phyloP scores from a whole-genome alignment of 2,888 invertebrate genomes.

The Agrilus biguttatus region DNA sequence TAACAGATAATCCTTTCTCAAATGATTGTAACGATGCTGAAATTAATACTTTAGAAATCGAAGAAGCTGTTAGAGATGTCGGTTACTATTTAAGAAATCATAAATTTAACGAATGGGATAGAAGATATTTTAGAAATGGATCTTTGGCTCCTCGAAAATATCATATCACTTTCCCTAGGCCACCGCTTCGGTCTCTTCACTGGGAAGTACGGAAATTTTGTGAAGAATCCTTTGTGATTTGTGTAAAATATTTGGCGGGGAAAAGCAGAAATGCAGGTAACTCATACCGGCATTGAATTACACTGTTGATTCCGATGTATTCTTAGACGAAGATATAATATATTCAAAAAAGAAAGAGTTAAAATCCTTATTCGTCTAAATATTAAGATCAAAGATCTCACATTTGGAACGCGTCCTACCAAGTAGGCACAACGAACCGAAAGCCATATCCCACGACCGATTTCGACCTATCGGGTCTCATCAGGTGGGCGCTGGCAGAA shows the following conservation, averaged over 20 bases:
- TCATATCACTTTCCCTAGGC: constrained; percentile 37
- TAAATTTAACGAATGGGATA: constrained; percentile 51
- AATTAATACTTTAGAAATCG: constrained; percentile 23
- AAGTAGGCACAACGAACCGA: too few species aligned
- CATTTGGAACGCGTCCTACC: too few species aligned
- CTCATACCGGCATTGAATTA: too few species aligned
- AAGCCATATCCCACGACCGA: too few species aligned
- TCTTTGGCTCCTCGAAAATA: constrained; percentile 18
- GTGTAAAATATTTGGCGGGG: constrained; percentile 39
- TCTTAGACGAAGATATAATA: too few species aligned
- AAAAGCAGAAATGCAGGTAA: constrained; percentile 12
- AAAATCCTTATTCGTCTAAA: too few species aligned
- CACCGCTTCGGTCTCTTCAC: constrained; percentile 40
- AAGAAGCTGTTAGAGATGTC: constrained; percentile 38
- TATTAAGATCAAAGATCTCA: too few species aligned
- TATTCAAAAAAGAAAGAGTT: too few species aligned
- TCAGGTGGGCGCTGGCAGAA: too few species aligned
- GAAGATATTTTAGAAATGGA: constrained; percentile 25
- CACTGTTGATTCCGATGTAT: too few species aligned
- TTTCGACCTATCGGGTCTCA: too few species aligned
- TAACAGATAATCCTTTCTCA: constrained; percentile 9
- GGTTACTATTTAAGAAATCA: constrained; percentile 46
- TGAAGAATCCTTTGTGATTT: constrained; percentile 36
- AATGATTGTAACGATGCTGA: constrained; percentile 8
- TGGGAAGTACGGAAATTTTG: constrained; percentile 47